Base-by-base conservation (phyloP, 2,888 invertebrate genomes). In the Dusona sp. region DNA sequence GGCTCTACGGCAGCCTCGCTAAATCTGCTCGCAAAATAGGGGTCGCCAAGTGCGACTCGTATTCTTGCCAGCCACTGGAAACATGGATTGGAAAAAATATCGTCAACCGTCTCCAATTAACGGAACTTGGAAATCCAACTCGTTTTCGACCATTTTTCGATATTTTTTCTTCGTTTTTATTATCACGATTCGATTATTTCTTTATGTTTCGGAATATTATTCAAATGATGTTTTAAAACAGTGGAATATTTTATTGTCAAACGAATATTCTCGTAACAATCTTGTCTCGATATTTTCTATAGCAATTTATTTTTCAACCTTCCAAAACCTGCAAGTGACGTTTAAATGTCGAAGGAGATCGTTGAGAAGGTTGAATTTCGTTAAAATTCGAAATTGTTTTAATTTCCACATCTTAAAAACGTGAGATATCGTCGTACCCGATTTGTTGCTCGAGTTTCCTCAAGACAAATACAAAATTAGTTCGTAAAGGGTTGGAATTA, bases 21-120 rank as follows among this genome's bases (percentile, higher is more conserved):
- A 79, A 86, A 79, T 85, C 85, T 83, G 11, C 22, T 25, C 9
- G 22, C 74, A 33, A 16, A 51, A 51, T 13, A 57, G 42, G 29
- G 36, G 13, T 54, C 48, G 33, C n/a, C 33, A 36, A 36, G 42
- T 48, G 57, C 48, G 45, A 36, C 38, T 45, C 45, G 51, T 42
- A 48, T 65, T 19, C 65, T n/a, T 68, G 48, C 38, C 57, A 67
- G 57, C n/a, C 38, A 61, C 54, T 57, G 25, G 42, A 19, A 61
- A 29, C 61, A 42, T 61, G 29, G 6, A 42, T n/a, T 19, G 68
- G n/a, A 51, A 64, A n/a, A 82, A 70, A 85, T 85, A 75, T 88
- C 73, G 68, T 81, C 85, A 77, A 74, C 83, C 73, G 74, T 25
- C 45, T 72, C 85, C 86, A 85, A 87, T 88, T 88, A 78, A 87